Evolutionary conservation across 2,113 vertebrate genomes (phyloP).

Genomic region (Octodon degus): DNA sequence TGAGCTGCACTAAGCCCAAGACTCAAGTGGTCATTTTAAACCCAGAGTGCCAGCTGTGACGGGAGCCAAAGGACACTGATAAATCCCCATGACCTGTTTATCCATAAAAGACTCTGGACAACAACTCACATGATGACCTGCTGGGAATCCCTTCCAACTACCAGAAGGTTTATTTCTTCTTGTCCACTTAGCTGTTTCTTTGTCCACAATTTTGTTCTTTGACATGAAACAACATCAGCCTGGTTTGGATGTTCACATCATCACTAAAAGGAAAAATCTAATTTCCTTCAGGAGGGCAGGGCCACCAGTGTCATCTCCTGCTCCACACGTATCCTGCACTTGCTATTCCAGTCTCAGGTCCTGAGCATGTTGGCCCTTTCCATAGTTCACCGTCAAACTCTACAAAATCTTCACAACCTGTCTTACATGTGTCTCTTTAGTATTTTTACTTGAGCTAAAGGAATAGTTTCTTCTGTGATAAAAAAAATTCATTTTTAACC

Average conservation of each 20-base stretch:
- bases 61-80: not conserved
- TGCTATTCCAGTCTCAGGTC: not conserved
- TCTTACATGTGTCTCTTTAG: not conserved
- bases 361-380: not conserved
- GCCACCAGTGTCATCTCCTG: not conserved
- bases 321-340: not conserved
- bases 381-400: not conserved
- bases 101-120: not conserved
- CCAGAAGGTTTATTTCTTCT: not conserved
- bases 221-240: not conserved
- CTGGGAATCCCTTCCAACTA: not conserved
- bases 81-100: not conserved
- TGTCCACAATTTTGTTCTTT: not conserved
- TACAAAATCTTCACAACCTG: not conserved
- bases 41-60: not conserved
- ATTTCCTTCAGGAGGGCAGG: not conserved
- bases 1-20: not conserved
- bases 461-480: not conserved
- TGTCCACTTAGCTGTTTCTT: not conserved
- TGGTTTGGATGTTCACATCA: not conserved
- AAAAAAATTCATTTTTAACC: not conserved
- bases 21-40: not conserved
- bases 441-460: conserved; percentile 1
- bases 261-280: not conserved
- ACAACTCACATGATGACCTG: not conserved